Percentiles rank a stretch among this genome's conserved stretches.
These are phyloP conservation scores for Isotomurus palustris DNA, from an alignment of 2,888 invertebrate genomes.

Conservation along the genomic window DNA sequence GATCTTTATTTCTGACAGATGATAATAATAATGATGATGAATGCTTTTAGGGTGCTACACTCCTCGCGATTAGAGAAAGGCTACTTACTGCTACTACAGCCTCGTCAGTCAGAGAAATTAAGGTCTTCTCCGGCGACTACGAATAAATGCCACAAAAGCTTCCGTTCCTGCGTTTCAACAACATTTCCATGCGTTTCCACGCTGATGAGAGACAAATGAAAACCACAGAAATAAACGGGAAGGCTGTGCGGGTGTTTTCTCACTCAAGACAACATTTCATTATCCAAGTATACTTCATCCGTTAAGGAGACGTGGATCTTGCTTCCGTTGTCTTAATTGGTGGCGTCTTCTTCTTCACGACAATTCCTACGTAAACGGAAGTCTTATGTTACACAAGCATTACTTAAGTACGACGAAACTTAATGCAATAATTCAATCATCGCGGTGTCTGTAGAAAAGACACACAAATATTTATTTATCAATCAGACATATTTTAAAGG, in stretches of 20 bases:
- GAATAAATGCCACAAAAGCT: background rate
- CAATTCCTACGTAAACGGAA: background rate
- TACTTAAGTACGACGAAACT: background rate
- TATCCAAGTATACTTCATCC: constrained; percentile 8
- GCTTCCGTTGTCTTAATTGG: constrained; percentile 2
- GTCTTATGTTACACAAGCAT: background rate
- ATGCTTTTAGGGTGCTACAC: too few species aligned
- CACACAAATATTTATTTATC: too few species aligned
- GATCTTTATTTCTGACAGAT: too few species aligned
- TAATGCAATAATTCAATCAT: background rate
- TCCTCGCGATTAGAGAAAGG: too few species aligned
- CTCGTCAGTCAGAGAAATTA: background rate
- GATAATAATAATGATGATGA: too few species aligned
- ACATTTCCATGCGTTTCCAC: too few species aligned
- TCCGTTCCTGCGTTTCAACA: too few species aligned
- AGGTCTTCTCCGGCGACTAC: background rate
- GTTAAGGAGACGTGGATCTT: constrained; percentile 5
- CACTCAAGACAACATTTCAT: background rate
- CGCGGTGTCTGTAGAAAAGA: too few species aligned
- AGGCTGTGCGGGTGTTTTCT: constrained; percentile 1
- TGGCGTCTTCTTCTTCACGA: too few species aligned
- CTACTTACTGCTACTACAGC: background rate
- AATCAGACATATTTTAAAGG: too few species aligned
- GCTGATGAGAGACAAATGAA: too few species aligned
- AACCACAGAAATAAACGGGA: too few species aligned